A percentile compares a stretch with the other conserved stretches of the same genome.
phyloP scores from a whole-genome alignment of 2,797 vertebrate genomes.

The Psittacula derbiana region DNA sequence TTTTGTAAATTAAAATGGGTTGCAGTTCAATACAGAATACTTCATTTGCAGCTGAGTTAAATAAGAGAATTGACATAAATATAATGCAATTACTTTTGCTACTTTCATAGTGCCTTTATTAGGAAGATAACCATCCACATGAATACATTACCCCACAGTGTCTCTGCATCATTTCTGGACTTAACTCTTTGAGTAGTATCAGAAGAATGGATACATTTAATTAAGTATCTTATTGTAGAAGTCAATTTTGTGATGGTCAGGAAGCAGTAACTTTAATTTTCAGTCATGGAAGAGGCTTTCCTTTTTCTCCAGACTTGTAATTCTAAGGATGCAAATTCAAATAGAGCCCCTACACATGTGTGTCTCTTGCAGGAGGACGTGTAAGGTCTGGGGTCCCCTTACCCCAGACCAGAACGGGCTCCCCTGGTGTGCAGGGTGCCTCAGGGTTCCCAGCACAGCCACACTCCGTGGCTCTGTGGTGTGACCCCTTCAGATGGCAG shows the following conservation, averaged over 20 bases:
- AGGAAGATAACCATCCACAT: slow-evolving; percentile 61
- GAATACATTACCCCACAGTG: slow-evolving; percentile 46
- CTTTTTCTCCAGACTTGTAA: background rate
- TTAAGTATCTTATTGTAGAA: slow-evolving; percentile 65
- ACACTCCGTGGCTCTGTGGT: fast-evolving
- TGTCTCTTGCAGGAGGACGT: background rate
- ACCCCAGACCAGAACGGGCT: background rate
- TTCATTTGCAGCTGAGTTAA: slow-evolving; percentile 67
- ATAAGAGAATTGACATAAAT: slow-evolving; percentile 70
- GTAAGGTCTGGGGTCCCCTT: background rate
- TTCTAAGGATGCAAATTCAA: background rate
- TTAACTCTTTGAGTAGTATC: slow-evolving; percentile 48
- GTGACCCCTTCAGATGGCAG: background rate
- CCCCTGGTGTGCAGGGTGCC: fast-evolving
- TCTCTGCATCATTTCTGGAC: slow-evolving; percentile 36
- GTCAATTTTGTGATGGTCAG: slow-evolving; percentile 30
- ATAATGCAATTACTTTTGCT: slow-evolving; percentile 64
- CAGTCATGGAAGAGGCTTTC: background rate
- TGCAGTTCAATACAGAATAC: slow-evolving; percentile 64
- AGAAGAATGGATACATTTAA: slow-evolving; percentile 58
- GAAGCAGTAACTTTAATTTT: slow-evolving; percentile 52
- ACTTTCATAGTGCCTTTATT: slow-evolving; percentile 52
- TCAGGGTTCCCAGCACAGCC: fast-evolving
- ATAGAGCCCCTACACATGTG: background rate
- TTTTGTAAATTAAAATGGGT: slow-evolving; percentile 66